phyloP scores from a whole-genome alignment of 2,797 vertebrate genomes.

The Tauraco hartlaubi region DNA sequence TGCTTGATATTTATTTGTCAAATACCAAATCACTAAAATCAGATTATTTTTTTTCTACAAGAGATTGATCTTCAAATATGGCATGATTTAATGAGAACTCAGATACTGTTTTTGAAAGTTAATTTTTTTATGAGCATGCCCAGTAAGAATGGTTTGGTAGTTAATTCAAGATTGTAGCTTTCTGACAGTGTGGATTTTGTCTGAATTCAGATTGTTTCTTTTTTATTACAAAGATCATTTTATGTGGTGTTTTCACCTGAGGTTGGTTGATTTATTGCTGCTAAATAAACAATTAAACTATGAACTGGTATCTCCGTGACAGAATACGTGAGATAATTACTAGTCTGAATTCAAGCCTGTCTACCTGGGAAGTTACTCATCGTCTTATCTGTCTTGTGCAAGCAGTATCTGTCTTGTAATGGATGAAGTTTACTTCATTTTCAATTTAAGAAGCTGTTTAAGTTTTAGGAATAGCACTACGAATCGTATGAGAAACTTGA shows the following conservation, averaged over 20 bases:
- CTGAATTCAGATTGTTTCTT: slow-evolving; percentile 54
- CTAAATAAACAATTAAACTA: background rate
- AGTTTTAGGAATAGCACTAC: background rate
- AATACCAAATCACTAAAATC: background rate
- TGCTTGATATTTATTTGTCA: background rate
- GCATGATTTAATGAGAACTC: background rate
- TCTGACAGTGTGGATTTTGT: background rate
- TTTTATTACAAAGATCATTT: background rate
- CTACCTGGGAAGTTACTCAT: background rate
- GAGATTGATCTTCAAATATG: background rate
- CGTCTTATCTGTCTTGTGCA: background rate
- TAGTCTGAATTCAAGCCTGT: slow-evolving; percentile 34
- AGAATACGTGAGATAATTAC: background rate
- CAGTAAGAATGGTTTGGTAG: slow-evolving; percentile 12
- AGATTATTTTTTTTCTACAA: background rate
- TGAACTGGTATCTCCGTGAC: rapidly evolving
- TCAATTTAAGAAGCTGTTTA: background rate
- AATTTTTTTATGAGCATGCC: slow-evolving; percentile 3
- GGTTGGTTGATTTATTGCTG: background rate
- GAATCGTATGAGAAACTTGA: background rate
- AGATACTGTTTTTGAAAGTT: background rate
- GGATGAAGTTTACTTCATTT: background rate
- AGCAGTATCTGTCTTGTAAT: background rate
- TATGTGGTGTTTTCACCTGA: background rate
- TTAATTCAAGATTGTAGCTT: background rate